Conservation (phyloP, 2,797 vertebrate species). For the Chelmon rostratus region DNA sequence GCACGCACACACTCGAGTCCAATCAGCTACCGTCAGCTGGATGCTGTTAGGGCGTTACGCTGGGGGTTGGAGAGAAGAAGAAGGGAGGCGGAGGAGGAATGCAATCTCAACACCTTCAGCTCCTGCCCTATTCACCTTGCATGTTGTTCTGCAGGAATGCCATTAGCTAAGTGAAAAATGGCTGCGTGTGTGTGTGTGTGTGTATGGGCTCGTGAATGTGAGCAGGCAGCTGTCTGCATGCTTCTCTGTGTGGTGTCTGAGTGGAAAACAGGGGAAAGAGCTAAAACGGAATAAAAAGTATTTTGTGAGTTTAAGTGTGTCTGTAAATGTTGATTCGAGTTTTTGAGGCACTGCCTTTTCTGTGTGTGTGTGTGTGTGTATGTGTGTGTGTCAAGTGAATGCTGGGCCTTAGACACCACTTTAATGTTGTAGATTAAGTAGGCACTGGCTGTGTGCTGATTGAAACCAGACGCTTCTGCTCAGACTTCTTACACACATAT, state of each 20-base stretch:
- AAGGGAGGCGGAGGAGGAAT: constrained; percentile 53
- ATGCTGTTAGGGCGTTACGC: constrained; percentile 62
- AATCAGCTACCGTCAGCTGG: constrained; percentile 68
- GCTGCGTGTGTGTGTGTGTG: neutral
- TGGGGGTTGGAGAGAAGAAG: constrained; percentile 29
- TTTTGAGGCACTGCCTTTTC: constrained; percentile 15
- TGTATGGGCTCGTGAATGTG: constrained; percentile 32
- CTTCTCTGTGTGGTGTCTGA: constrained; percentile 27
- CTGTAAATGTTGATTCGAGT: constrained; percentile 48
- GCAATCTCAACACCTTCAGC: constrained; percentile 70
- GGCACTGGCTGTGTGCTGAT: constrained; percentile 66
- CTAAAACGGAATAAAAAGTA: constrained; percentile 16
- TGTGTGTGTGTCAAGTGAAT: constrained; percentile 48
- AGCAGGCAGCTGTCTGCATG: constrained; percentile 43
- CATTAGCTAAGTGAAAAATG: constrained; percentile 70
- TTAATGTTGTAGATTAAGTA: constrained; percentile 74
- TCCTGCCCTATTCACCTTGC: constrained; percentile 70
- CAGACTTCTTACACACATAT: constrained; percentile 50
- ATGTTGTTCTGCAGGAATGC: constrained; percentile 73
- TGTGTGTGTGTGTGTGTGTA: constrained; percentile 18
- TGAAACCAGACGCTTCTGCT: constrained; percentile 74
- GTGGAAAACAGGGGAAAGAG: constrained; percentile 21
- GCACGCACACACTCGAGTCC: constrained; percentile 8
- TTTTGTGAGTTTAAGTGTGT: constrained; percentile 41
- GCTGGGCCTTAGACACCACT: constrained; percentile 56